These are phyloP conservation scores for Sardina pilchardus DNA, from an alignment of 2,113 vertebrate species.

Conservation along the genomic window DNA sequence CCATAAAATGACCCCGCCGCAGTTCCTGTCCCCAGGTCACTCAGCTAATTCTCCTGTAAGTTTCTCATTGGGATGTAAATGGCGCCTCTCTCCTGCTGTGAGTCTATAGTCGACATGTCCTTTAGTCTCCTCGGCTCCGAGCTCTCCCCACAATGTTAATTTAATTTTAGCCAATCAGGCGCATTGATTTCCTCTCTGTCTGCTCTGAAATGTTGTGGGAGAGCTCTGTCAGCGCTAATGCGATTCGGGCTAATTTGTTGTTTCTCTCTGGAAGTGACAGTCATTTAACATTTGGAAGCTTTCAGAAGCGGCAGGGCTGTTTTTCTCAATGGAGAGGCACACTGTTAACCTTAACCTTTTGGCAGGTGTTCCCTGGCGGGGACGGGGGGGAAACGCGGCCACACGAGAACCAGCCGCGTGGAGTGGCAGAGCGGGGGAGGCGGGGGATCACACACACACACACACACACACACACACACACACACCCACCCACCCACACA, in stretches of 20 bases:
- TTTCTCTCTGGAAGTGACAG: conserved; percentile 20
- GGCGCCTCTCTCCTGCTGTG: not conserved
- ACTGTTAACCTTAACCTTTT: not conserved
- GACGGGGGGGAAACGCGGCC: not conserved
- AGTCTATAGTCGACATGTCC: not conserved
- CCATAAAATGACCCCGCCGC: not conserved
- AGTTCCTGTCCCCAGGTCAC: not conserved
- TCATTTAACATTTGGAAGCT: conserved; percentile 24
- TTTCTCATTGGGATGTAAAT: conserved; percentile 4
- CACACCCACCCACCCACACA: not conserved
- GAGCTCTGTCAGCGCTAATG: conserved; percentile 13
- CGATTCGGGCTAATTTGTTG: conserved; percentile 26
- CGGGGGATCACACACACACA: not conserved
- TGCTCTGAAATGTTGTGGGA: conserved; percentile 23
- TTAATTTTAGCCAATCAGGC: conserved; percentile 24
- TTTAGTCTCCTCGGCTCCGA: not conserved
- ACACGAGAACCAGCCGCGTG: not conserved
- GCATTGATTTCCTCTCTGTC: conserved; percentile 35
- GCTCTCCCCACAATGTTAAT: conserved; percentile 32
- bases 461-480: not conserved
- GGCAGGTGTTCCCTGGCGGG: not conserved
- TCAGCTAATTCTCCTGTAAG: not conserved
- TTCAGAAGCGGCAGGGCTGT: not conserved
- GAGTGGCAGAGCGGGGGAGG: not conserved
- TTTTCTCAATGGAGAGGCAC: not conserved